Base-by-base conservation (phyloP, 2,113 vertebrate genomes). In the Poeciliopsis prolifica region DNA sequence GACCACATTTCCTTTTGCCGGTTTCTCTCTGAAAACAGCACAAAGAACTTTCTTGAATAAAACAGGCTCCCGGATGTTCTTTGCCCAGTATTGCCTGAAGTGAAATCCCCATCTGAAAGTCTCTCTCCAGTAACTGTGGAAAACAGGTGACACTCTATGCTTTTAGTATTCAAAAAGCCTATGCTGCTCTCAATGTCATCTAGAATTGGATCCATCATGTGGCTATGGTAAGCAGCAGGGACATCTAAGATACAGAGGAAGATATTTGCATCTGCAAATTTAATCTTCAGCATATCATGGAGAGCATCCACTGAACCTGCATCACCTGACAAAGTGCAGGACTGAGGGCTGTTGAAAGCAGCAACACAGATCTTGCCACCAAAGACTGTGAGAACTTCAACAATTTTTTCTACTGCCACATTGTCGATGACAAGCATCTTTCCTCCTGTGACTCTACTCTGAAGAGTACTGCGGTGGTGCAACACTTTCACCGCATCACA, bases 401-500 rank as follows among this genome's bases (percentile, higher is more conserved):
- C 80, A 15, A 42, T 42, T 13, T 42, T 42, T 42, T 42, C 40
- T 37, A 96, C 87, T 0, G 92, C 88, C 77, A 96, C 82, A 79
- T 97, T 97, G 67, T 94, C 92, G 63, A 97, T 90, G 31, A 96
- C 95, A 40, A 97, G 76, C 96, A 97, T 97, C 66, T 91, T 96
- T 3, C 96, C 96, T 0, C 93, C 87, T 4, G 90, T 88, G 19
- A 95, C 95, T 65, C 86, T 95, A n/a, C 80, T 78, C 81, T 97
- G 96, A 15, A 97, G 92, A 69, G 40, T 81, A 84, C 96, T 96
- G 60, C 96, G 94, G 77, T 93, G 91, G 83, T 94, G 90, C 76
- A 96, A 93, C 5, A 97, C 91, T 87, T 95, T 96, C 24, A 96
- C 93, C 0, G 96, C 95, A 74, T 97, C 94, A 73, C 94, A 88